These are phyloP conservation scores for Lycodopsis pacificus DNA, from an alignment of 2,797 vertebrate genomes.

Conservation along the genomic window DNA sequence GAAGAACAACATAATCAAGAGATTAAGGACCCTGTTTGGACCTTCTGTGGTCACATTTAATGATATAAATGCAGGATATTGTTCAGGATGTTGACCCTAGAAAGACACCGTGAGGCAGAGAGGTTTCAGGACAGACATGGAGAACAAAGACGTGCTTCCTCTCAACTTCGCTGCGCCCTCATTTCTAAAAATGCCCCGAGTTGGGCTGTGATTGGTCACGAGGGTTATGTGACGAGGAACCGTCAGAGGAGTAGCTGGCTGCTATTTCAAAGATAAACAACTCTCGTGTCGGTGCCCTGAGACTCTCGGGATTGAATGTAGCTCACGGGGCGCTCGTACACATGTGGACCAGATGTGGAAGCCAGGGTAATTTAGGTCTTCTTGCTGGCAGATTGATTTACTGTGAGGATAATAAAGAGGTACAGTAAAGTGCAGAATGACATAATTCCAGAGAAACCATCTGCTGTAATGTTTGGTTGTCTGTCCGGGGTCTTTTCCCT, in stretches of 20 bases:
- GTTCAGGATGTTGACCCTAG: constrained; percentile 16
- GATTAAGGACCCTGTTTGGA: background rate
- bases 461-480: constrained; percentile 15
- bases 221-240: constrained; percentile 56
- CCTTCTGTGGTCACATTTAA: constrained; percentile 1
- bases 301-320: constrained; percentile 31
- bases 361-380: constrained; percentile 26
- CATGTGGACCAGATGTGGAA: constrained; percentile 73
- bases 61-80: constrained; percentile 6
- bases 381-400: constrained; percentile 27
- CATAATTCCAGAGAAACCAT: constrained; percentile 19
- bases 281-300: constrained; percentile 28
- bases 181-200: constrained; percentile 69
- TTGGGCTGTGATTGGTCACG: constrained; percentile 69
- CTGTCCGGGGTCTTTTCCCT: constrained; percentile 7
- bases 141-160: constrained; percentile 66
- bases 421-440: constrained; percentile 33
- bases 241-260: constrained; percentile 53
- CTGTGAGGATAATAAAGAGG: constrained; percentile 28
- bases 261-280: constrained; percentile 84
- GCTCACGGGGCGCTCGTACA: constrained; percentile 54
- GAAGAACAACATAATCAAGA: constrained; percentile 1
- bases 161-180: constrained; percentile 39
- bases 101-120: constrained; percentile 4
- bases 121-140: constrained; percentile 13